A percentile compares a stretch with the other conserved stretches of the same genome.
Conservation (phyloP, 2,888 invertebrate genomes). For the Toxonevra muliebris region DNA sequence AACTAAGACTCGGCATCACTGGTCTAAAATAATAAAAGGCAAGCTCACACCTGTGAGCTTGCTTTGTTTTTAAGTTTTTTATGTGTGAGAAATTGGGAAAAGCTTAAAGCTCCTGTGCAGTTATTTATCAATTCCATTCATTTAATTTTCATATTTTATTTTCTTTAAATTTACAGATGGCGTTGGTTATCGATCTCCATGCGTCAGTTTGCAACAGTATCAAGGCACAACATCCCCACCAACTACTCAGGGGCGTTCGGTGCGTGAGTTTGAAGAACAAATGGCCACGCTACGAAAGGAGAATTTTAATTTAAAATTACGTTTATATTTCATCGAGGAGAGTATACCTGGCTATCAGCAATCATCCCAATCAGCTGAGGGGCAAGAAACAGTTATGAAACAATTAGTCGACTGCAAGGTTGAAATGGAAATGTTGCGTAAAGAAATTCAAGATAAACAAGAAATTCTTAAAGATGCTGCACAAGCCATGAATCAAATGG, state of each 20-base stretch:
- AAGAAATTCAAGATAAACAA: slow-evolving; percentile 83
- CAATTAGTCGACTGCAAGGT: slow-evolving; percentile 77
- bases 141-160: background rate
- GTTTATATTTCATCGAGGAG: slow-evolving; percentile 92
- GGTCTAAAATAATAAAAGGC: too few species aligned
- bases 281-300: slow-evolving; percentile 84
- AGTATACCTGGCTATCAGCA: slow-evolving; percentile 67
- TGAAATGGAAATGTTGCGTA: slow-evolving; percentile 78
- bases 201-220: slow-evolving; percentile 48
- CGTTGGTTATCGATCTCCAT: slow-evolving; percentile 55
- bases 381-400: slow-evolving; percentile 65
- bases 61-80: too few species aligned
- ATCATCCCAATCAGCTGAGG: slow-evolving; percentile 44
- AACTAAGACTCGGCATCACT: too few species aligned
- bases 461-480: slow-evolving; percentile 86
- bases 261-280: slow-evolving; percentile 92
- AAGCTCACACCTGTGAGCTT: too few species aligned
- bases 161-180: slow-evolving; percentile 44
- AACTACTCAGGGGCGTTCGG: slow-evolving; percentile 72
- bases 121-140: too few species aligned
- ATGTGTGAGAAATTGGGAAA: too few species aligned
- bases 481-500: slow-evolving; percentile 80
- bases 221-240: slow-evolving; percentile 59
- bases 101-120: too few species aligned
- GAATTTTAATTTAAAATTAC: slow-evolving; percentile 90